These are phyloP conservation scores for Platysternon megacephalum DNA, from an alignment of 2,113 vertebrate species.

Conservation along the genomic window DNA sequence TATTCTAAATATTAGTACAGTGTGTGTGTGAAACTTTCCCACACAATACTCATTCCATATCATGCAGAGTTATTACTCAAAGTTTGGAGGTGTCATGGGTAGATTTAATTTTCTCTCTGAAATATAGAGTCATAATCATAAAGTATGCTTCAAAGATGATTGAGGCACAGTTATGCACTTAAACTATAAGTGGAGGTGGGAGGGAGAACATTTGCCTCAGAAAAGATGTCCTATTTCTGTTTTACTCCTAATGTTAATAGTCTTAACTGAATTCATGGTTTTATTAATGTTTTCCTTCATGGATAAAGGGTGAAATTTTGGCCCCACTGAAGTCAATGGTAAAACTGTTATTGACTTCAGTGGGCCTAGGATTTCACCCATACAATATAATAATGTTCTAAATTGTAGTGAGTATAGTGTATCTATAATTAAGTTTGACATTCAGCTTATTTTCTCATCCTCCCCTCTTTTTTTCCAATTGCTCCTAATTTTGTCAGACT, in stretches of 20 bases:
- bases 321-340: not conserved
- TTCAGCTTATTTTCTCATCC: not conserved
- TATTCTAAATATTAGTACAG: not conserved
- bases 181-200: not conserved
- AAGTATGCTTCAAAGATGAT: not conserved
- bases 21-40: conserved; percentile 23
- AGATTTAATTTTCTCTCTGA: not conserved
- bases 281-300: not conserved
- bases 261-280: not conserved
- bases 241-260: not conserved
- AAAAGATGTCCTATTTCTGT: not conserved
- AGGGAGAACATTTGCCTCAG: not conserved
- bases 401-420: not conserved
- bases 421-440: not conserved
- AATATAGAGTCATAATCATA: not conserved
- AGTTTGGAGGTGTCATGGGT: conserved; percentile 28
- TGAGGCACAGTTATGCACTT: not conserved
- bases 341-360: not conserved
- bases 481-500: not conserved
- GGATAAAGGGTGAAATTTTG: not conserved
- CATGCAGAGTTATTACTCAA: not conserved
- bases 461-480: not conserved
- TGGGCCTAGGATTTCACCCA: not conserved
- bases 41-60: conserved; percentile 18
- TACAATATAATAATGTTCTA: not conserved